phyloP scores from a whole-genome alignment of 2,113 vertebrate species.

The Coptodon bakossiorum region DNA sequence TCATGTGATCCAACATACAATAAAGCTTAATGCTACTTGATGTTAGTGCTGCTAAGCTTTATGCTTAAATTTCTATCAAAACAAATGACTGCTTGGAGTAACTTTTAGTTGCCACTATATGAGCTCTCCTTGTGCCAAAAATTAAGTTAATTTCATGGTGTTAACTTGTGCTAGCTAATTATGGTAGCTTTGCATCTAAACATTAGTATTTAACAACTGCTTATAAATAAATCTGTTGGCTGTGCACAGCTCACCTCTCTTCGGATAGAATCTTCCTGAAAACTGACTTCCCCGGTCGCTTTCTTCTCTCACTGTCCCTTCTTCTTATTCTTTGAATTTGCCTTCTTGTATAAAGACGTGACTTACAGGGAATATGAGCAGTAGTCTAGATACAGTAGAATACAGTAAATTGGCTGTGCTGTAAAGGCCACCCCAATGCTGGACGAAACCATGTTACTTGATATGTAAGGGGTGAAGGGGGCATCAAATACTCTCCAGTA shows the following conservation, averaged over 20 bases:
- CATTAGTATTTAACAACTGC: not conserved
- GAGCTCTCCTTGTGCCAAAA: not conserved
- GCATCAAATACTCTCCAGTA: not conserved
- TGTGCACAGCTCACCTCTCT: not conserved
- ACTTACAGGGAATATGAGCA: not conserved
- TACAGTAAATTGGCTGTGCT: not conserved
- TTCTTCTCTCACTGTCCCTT: not conserved
- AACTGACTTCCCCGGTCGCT: not conserved
- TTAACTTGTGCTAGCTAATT: not conserved
- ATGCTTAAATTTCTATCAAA: not conserved
- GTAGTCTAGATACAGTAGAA: not conserved
- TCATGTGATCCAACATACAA: not conserved
- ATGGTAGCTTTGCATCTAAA: not conserved
- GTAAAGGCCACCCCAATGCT: not conserved
- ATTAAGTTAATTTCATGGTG: not conserved
- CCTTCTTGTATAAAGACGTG: not conserved
- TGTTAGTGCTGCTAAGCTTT: not conserved
- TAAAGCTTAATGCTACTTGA: not conserved
- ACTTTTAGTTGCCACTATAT: not conserved
- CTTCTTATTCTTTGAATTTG: not conserved
- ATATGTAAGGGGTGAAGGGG: not conserved
- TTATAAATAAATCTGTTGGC: not conserved
- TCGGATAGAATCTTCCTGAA: not conserved
- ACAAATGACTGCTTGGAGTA: not conserved
- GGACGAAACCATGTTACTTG: not conserved